Base-by-base conservation (phyloP, 2,888 invertebrate species). In the Pseudanteris insignis region DNA sequence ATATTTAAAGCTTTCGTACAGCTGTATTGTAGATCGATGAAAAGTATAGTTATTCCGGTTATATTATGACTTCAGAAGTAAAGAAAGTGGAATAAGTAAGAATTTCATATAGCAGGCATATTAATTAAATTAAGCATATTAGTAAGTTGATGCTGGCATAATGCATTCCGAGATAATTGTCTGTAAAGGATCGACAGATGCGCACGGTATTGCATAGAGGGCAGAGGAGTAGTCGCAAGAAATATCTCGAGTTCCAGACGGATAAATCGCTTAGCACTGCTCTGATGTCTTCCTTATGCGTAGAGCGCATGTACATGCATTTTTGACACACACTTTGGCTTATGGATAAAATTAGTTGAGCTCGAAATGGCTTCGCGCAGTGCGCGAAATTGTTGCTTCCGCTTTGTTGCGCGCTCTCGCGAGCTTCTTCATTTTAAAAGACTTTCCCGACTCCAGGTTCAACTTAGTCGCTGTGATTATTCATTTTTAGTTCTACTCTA, bases 171-270 rank as follows among this genome's bases (percentile, higher is more conserved):
- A 34, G 18, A 50, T 60, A 63, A 63, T 63, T 63, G 55, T 55
- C 33, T 44, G 57, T 25, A 46, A 46, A 46, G 47, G 47, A 55
- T 43, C 47, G 59, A 57, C 43, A 48, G 43, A 57, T 37, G 48
- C 30, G 50, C 33, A 54, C 43, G 63, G 37, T 26, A 46, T 44
- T 25, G 46, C 38, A 36, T 48, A 41, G 47, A 47, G 28, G 36
- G 38, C 41, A 57, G 57, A 64, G 63, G 60, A 64, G 55, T 51
- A 60, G 58, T 55, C 33, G 43, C 58, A 34, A 54, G 63, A 60
- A 51, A 64, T 64, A 36, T 57, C 60, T 34, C 63, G 37, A 64
- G 63, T 64, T 60, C 63, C 63, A 63, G 63, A 63, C 63, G 58
- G 54, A 58, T 63, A 63, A 63, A 63, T 63, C 63, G 54, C 50